Evolutionary conservation across 2,888 invertebrate species (phyloP).

Genomic region (Flexamia atlantica): DNA sequence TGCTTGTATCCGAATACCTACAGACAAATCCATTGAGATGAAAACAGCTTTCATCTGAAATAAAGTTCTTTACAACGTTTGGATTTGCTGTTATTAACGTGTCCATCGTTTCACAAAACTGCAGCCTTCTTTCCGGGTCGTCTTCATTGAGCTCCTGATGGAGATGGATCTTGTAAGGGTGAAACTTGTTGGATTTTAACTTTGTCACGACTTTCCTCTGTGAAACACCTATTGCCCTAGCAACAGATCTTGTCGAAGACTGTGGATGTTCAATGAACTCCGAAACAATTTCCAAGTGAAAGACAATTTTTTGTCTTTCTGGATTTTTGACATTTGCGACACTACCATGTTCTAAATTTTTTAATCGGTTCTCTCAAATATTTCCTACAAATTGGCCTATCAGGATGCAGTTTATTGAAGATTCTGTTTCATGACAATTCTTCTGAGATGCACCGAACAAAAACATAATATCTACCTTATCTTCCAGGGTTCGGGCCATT

Average conservation of each 20-base stretch:
- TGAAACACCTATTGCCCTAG: conserved; percentile 12
- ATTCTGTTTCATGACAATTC: background rate
- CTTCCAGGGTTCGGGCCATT: background rate
- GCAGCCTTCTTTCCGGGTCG: conserved; percentile 13
- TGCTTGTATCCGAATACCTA: conserved; percentile 23
- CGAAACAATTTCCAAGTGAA: conserved; percentile 17
- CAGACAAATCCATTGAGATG: background rate
- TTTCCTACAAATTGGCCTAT: conserved; percentile 8
- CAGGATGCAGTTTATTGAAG: conserved; percentile 5
- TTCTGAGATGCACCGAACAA: background rate
- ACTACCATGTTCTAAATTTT: background rate
- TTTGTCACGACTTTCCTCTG: conserved; percentile 12
- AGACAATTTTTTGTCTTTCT: background rate
- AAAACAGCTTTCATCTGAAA: conserved; percentile 12
- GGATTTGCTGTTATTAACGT: background rate
- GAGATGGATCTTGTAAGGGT: conserved; percentile 15
- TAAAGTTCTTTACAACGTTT: background rate
- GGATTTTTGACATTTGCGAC: background rate
- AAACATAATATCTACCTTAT: conserved; percentile 3
- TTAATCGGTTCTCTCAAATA: background rate
- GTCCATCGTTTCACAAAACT: conserved; percentile 12
- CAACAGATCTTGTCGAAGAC: conserved; percentile 15
- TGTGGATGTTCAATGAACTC: conserved; percentile 1
- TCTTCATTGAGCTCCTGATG: conserved; percentile 5
- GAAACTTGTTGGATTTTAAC: conserved; percentile 14